Conservation (phyloP, 1,140 invertebrate species). For the Paracyclopina nana region DNA sequence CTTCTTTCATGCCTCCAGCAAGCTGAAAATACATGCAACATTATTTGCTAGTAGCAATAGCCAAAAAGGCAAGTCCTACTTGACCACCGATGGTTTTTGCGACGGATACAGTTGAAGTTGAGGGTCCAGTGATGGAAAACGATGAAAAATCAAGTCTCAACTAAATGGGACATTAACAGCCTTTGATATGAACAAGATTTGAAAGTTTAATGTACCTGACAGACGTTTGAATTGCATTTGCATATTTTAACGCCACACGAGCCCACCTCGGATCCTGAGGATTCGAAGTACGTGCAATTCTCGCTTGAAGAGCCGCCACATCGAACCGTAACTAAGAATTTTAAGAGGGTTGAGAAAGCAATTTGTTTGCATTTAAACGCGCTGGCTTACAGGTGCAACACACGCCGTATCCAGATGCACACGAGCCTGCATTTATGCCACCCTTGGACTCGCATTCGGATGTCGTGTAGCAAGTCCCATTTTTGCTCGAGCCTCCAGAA, state of each 20-base stretch:
- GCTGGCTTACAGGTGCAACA: conserved; percentile 23
- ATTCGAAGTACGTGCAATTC: conserved; percentile 13
- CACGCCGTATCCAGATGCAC: conserved; percentile 23
- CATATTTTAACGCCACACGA: conserved; percentile 1
- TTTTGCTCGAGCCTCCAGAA: conserved; percentile 11
- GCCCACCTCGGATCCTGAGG: background rate
- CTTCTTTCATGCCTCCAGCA: background rate
- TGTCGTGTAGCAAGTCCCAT: conserved; percentile 41
- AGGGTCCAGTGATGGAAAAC: conserved; percentile 11
- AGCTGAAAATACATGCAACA: no score
- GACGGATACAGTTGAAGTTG: background rate
- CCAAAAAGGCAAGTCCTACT: no score
- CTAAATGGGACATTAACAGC: background rate
- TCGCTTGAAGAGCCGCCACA: conserved; percentile 4
- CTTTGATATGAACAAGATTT: background rate
- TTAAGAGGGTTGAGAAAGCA: background rate
- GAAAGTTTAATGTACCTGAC: background rate
- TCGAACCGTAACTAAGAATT: background rate
- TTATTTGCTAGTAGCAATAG: no score
- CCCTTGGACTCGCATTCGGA: conserved; percentile 21
- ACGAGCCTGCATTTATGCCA: conserved; percentile 20
- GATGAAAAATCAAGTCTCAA: conserved; percentile 7
- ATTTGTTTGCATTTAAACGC: background rate
- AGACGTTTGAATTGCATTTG: conserved; percentile 3
- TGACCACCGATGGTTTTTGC: background rate